Base-by-base conservation (phyloP, 2,888 invertebrate species). In the Meghimatium bilineatum region DNA sequence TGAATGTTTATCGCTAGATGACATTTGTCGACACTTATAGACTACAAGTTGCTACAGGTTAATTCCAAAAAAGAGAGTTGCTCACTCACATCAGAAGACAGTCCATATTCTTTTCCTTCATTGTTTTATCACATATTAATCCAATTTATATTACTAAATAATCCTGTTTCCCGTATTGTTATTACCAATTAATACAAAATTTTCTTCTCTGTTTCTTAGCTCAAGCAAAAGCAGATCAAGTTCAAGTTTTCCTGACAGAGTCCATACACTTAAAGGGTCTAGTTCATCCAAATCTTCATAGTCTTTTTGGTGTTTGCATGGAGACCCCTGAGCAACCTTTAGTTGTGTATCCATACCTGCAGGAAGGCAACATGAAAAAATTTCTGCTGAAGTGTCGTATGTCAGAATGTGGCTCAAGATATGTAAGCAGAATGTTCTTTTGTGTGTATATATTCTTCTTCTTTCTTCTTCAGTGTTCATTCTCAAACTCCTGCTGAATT, bases 271-370 rank as follows among this genome's bases (percentile, higher is more conserved):
- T 96, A 94, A 95, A 96, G 89, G 95, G 95, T 2, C 93, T 96
- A 87, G 95, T 95, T 87, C 96, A 96, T 91, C 95, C 95, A 86
- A 95, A 97, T 89, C 95, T 98, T 75, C 95, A 97, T 78, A 96
- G 97, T 32, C 96, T 98, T 49, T 95, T 96, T 81, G 97, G 97
- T 38, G 97, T 97, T 34, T 97, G 97, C 89, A 82, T 87, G 20
- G 75, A 75, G 49, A 82, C 38, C n/a, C 78, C 72, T 14, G 76
- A 77, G n/a, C 91, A 89, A 34, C 98, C 98, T 5, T 97, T 97
- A 93, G 95, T 98, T 32, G 95, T 98, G 69, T 98, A 97, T 93
- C 96, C 97, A 20, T 96, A 96, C 94, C 95, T 96, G 71, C 95
- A 95, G 76, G 96, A 96, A 94, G 96, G 96, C 89, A 97, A 97